Evolutionary conservation across 2,888 invertebrate species (phyloP).

Genomic region (Brachyopa scutellaris): DNA sequence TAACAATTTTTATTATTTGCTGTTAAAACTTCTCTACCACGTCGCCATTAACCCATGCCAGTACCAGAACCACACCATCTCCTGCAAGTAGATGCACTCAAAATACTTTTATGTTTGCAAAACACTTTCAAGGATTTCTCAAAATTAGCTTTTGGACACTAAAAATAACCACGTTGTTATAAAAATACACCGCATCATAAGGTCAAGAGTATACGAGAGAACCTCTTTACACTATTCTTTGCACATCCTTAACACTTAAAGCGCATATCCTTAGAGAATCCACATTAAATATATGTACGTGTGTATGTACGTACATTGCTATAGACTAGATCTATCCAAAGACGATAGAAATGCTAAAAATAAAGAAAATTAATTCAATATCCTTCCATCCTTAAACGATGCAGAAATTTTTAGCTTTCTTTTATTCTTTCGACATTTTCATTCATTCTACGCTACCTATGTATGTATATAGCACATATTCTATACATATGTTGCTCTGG

Average conservation of each 20-base stretch:
- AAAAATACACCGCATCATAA: constrained; percentile 50
- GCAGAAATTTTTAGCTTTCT: constrained; percentile 40
- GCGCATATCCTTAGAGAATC: constrained; percentile 12
- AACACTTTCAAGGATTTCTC: constrained; percentile 6
- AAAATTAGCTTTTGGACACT: constrained; percentile 23
- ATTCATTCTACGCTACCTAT: neutral
- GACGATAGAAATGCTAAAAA: constrained; percentile 42
- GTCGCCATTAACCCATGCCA: no score
- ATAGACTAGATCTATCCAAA: neutral
- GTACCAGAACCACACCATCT: no score
- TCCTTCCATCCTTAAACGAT: constrained; percentile 38
- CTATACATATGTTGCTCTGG: no score
- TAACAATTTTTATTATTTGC: no score
- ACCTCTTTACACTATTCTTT: constrained; percentile 23
- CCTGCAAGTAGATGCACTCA: neutral
- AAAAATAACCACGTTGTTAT: neutral
- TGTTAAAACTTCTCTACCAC: no score
- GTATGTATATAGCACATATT: neutral
- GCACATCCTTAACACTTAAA: neutral
- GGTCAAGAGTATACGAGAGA: constrained; percentile 60
- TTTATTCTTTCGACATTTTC: neutral
- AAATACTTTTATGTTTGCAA: neutral
- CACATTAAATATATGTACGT: neutral
- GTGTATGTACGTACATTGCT: neutral
- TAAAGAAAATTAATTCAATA: constrained; percentile 59